A percentile compares a stretch with the other conserved stretches of the same genome.
Conservation (phyloP, 2,888 invertebrate species). For the Stictocephala bisonia region DNA sequence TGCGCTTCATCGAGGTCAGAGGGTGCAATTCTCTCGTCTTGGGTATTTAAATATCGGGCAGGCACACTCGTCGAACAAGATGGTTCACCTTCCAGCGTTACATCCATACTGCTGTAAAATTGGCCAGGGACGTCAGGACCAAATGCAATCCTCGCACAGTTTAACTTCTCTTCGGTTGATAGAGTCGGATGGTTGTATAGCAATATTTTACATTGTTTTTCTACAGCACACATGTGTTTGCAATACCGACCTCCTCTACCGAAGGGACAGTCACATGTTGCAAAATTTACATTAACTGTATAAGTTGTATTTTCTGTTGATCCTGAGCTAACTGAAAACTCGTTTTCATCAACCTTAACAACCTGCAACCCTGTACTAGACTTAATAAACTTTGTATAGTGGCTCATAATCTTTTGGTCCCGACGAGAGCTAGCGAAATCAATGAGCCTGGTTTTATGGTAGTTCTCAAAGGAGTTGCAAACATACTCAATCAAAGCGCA, state of each 20-base stretch:
- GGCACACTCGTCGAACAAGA: too few species aligned
- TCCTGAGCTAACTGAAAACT: constrained; percentile 14
- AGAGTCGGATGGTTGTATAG: constrained; percentile 10
- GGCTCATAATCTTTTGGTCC: constrained; percentile 27
- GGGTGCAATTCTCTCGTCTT: too few species aligned
- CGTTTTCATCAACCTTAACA: constrained; percentile 23
- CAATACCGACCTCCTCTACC: constrained; percentile 17
- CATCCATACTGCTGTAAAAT: too few species aligned
- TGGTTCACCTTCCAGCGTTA: too few species aligned
- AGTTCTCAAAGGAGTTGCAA: constrained; percentile 25
- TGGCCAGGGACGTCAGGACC: too few species aligned
- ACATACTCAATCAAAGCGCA: constrained; percentile 33
- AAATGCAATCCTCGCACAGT: constrained; percentile 15
- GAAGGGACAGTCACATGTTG: constrained; percentile 24
- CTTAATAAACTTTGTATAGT: constrained; percentile 20
- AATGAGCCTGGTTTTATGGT: constrained; percentile 20
- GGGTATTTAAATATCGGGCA: too few species aligned
- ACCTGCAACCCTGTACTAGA: constrained; percentile 8
- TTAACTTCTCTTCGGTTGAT: constrained; percentile 7
- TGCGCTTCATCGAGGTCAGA: too few species aligned
- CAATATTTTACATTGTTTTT: constrained; percentile 17
- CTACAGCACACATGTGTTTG: constrained; percentile 30
- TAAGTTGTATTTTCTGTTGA: constrained; percentile 21
- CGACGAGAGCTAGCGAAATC: constrained; percentile 21
- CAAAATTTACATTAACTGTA: constrained; percentile 13